A percentile compares a stretch with the other conserved stretches of the same genome.
phyloP scores from a whole-genome alignment of 2,113 vertebrate species.

The Microtus ochrogaster region DNA sequence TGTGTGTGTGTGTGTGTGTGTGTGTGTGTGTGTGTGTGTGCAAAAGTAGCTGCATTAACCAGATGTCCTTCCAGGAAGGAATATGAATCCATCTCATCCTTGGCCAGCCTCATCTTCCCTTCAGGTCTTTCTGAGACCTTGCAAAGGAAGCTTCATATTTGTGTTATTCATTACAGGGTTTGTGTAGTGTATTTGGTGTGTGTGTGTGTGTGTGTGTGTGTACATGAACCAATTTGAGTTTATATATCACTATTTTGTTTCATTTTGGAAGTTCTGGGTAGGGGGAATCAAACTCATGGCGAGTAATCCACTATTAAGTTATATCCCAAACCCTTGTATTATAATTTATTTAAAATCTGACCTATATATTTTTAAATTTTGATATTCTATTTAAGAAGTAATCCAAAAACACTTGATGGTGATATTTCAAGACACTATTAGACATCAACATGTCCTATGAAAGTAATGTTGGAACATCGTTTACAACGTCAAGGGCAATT shows the following conservation, averaged over 20 bases:
- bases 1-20: background rate
- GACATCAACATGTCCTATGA: background rate
- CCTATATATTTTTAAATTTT: background rate
- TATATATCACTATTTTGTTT: background rate
- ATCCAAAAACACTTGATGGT: background rate
- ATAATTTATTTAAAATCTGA: conserved; percentile 11
- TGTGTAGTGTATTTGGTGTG: background rate
- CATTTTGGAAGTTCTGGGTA: background rate
- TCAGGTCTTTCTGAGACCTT: background rate
- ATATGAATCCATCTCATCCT: accelerated
- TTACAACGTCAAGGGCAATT: background rate
- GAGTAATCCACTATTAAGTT: background rate
- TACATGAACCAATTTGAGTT: background rate
- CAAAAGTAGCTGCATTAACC: background rate
- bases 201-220: background rate
- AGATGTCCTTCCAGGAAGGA: background rate
- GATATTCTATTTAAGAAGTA: background rate
- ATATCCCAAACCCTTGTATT: background rate
- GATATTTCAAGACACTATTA: background rate
- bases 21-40: background rate
- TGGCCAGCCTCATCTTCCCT: background rate
- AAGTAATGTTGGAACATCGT: background rate
- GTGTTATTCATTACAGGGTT: background rate
- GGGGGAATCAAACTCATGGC: background rate
- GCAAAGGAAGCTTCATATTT: background rate